These are phyloP conservation scores for Spicauda simplicius DNA, from an alignment of 2,888 invertebrate genomes.

Conservation along the genomic window DNA sequence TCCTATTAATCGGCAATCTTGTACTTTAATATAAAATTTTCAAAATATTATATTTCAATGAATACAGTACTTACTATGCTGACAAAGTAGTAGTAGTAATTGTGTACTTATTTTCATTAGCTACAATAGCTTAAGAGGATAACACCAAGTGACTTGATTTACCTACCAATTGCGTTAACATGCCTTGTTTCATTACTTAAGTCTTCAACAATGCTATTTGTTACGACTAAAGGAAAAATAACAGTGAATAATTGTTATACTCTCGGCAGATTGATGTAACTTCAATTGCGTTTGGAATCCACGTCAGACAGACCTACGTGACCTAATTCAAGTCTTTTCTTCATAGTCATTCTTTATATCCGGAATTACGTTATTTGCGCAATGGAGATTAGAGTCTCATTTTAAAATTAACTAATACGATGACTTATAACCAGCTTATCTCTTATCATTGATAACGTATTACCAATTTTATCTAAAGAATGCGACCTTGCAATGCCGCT, in stretches of 20 bases:
- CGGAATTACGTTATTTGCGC: constrained; percentile 15
- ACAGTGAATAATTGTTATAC: background rate
- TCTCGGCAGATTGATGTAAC: background rate
- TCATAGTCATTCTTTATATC: constrained; percentile 16
- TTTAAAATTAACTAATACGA: constrained; percentile 19
- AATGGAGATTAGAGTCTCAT: constrained; percentile 10
- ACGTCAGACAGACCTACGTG: constrained; percentile 21
- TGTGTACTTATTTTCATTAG: too few relatives aligned
- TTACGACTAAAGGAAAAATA: background rate
- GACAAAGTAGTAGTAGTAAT: too few relatives aligned
- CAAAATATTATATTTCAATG: too few relatives aligned
- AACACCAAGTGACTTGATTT: too few relatives aligned
- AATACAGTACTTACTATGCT: too few relatives aligned
- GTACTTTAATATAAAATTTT: too few relatives aligned
- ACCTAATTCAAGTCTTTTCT: constrained; percentile 16
- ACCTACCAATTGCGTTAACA: too few relatives aligned
- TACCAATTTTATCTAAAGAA: constrained; percentile 29
- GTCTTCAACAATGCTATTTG: too few relatives aligned
- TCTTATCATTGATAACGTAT: constrained; percentile 21
- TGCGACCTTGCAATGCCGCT: constrained; percentile 35
- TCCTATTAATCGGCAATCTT: too few relatives aligned
- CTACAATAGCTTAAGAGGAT: too few relatives aligned
- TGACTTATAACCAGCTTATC: constrained; percentile 29
- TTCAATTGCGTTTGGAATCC: background rate
- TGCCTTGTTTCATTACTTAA: too few relatives aligned